Conservation (phyloP, 2,113 vertebrate genomes). For the Reinhardtius hippoglossoides region DNA sequence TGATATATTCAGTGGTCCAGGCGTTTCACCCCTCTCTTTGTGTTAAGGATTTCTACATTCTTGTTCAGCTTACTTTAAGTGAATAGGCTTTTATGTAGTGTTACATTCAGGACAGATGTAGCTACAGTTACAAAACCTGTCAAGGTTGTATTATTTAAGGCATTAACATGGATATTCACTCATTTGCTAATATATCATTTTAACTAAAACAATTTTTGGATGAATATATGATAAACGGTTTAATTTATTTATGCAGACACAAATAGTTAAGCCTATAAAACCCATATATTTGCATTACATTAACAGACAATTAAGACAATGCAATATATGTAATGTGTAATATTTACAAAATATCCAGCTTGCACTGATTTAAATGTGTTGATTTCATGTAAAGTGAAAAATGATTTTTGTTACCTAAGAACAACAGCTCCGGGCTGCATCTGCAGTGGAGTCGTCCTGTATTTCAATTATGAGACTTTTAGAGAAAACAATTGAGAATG, state of each 20-base stretch:
- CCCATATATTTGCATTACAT: too few species aligned
- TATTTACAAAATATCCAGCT: not conserved
- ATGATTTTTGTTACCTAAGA: not conserved
- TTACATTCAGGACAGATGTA: conserved; percentile 26
- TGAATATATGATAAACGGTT: not conserved
- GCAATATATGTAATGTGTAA: too few species aligned
- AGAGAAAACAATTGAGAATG: too few species aligned
- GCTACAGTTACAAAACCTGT: conserved; percentile 16
- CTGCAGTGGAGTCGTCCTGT: too few species aligned
- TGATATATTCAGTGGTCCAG: conserved; percentile 48
- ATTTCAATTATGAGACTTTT: too few species aligned
- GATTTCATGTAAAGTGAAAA: not conserved
- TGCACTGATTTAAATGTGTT: not conserved
- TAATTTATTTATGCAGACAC: too few species aligned
- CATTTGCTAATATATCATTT: not conserved
- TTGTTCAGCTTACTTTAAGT: conserved; percentile 38
- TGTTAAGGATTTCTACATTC: conserved; percentile 32
- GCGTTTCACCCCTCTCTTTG: conserved; percentile 46
- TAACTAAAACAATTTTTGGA: conserved; percentile 4
- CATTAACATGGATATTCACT: not conserved
- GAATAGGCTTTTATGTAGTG: conserved; percentile 21
- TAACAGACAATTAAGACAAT: not conserved
- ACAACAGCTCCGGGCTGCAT: too few species aligned
- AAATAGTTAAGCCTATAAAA: too few species aligned
- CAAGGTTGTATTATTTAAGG: conserved; percentile 30